Evolutionary conservation across 2,797 vertebrate species (phyloP), one percentile per base, ranked within the genome.

Genomic region (Danionella dracula): DNA sequence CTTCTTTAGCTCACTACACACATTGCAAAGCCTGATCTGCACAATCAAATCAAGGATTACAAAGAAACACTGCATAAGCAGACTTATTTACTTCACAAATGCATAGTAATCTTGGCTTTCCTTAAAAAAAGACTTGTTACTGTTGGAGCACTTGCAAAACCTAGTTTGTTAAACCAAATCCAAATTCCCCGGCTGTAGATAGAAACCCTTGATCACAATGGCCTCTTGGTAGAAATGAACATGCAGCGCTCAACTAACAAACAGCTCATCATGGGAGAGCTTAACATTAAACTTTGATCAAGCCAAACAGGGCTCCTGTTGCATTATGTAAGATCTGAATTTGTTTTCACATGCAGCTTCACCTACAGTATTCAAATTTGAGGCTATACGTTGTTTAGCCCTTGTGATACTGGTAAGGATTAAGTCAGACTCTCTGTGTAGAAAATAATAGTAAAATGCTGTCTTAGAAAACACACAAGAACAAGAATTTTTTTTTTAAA

Each of bases 71-170:
- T 23, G 20, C 31, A 27, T 19, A 31, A 38, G 32, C 64, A 45
- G 5, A 66, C 64, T 57, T 40, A 66, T 31, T 57, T 16, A 49
- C 21, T 12, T 40, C 42, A 66, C 42, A 57, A 57, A 40, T 56
- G 51, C 53, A 49, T 32, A 57, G 34, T 56, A 57, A 66, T 66
- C 64, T 57, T 4, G 1, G 13, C 53, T 66, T 66, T 46, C 32
- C 48, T 66, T 32, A 7, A 15, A 57, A 37, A 6, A 57, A 12
- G 41, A 29, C 42, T 23, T 31, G 4, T 42, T 12, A 1, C 1
- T 41, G 35, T 10, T 10, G 19, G 31, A 23, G 20, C 41, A 48
- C 49, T 29, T n/a, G n/a, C 34, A 15, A 49, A 21, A 9, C 15
- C 45, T 55, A 41, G 40, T 38, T 41, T 58, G 51, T 23, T n/a